These are phyloP conservation scores for Scarus forsteni DNA, from an alignment of 2,797 vertebrate species.

Conservation along the genomic window DNA sequence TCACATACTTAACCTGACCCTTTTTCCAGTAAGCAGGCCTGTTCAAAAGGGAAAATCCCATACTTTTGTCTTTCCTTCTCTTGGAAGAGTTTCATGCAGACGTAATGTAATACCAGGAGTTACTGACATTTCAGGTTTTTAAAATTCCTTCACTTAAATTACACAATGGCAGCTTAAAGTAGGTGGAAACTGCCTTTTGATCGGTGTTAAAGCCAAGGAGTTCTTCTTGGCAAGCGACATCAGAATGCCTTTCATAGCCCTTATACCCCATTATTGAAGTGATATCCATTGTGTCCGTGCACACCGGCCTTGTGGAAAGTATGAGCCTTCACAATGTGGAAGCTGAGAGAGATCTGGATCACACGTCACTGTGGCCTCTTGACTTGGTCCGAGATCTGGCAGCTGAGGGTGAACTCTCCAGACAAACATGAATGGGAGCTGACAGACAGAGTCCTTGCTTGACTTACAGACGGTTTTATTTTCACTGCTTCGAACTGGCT, in stretches of 20 bases:
- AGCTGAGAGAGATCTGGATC: constrained; percentile 59
- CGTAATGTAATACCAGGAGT: constrained; percentile 44
- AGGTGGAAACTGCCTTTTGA: constrained; percentile 44
- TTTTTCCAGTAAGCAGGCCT: constrained; percentile 33
- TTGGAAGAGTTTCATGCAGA: constrained; percentile 28
- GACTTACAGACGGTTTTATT: constrained; percentile 65
- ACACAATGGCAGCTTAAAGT: constrained; percentile 52
- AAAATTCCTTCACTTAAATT: constrained; percentile 47
- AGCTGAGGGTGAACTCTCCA: constrained; percentile 55
- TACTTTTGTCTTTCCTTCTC: constrained; percentile 26
- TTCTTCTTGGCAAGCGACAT: constrained; percentile 41
- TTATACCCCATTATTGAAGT: constrained; percentile 58
- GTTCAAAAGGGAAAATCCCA: constrained; percentile 15
- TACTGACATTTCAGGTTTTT: constrained; percentile 43
- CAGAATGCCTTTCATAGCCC: constrained; percentile 44
- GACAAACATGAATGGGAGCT: constrained; percentile 68
- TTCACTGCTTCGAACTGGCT: constrained; percentile 48
- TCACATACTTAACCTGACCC: constrained; percentile 3
- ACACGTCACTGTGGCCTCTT: constrained; percentile 64
- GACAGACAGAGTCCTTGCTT: constrained; percentile 75
- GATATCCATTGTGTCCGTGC: constrained; percentile 57
- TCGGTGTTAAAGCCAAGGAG: constrained; percentile 32
- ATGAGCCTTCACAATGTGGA: constrained; percentile 65
- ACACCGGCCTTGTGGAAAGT: constrained; percentile 64
- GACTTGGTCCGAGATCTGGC: constrained; percentile 61